phyloP scores from a whole-genome alignment of 1,140 invertebrate species.

The Heliconius hewitsoni region DNA sequence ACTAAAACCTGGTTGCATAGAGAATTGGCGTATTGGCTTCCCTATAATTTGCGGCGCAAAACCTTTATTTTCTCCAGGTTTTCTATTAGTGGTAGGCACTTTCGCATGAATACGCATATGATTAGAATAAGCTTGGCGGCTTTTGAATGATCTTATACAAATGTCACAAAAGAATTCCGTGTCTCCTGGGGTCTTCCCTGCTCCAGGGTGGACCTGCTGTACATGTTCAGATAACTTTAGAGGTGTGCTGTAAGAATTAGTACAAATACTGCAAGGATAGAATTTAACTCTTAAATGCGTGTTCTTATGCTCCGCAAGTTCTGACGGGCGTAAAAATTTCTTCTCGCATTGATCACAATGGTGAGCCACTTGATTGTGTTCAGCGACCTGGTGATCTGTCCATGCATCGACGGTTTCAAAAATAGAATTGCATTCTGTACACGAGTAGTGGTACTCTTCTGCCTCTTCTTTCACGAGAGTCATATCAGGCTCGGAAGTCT shows the following conservation, averaged over 20 bases:
- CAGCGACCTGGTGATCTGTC: conserved; percentile 81
- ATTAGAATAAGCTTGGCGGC: conserved; percentile 78
- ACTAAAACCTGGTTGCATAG: conserved; percentile 59
- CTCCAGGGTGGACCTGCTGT: conserved; percentile 70
- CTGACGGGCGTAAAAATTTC: conserved; percentile 82
- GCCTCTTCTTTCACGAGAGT: conserved; percentile 75
- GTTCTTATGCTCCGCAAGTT: conserved; percentile 84
- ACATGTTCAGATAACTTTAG: conserved; percentile 82
- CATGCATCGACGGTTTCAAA: conserved; percentile 80
- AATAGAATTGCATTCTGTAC: conserved; percentile 82
- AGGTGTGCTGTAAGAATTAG: conserved; percentile 83
- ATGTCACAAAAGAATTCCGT: conserved; percentile 77
- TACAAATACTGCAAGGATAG: conserved; percentile 83
- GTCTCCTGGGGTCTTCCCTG: conserved; percentile 44
- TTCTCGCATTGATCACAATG: conserved; percentile 84
- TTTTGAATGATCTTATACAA: conserved; percentile 78
- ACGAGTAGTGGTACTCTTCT: conserved; percentile 81
- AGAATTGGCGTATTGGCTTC: conserved; percentile 68
- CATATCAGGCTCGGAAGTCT: conserved; percentile 63
- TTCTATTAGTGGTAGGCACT: conserved; percentile 75
- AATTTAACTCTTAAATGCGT: conserved; percentile 85
- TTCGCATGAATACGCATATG: conserved; percentile 81
- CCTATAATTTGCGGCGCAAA: conserved; percentile 71
- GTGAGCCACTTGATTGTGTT: conserved; percentile 78
- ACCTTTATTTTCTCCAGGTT: conserved; percentile 63